phyloP scores from a whole-genome alignment of 2,888 invertebrate genomes.

The Nephrotoma appendiculata region DNA sequence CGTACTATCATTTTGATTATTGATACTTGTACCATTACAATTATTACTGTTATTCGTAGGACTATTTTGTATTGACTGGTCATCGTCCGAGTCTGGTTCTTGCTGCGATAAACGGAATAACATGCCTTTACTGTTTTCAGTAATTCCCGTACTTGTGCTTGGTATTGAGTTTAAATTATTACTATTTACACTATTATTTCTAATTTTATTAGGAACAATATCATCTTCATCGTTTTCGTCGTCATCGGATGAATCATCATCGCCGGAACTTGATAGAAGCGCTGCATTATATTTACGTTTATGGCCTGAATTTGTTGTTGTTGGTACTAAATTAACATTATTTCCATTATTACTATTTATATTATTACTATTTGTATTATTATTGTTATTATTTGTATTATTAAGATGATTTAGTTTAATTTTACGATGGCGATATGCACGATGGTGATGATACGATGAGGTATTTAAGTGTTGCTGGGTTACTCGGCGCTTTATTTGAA shows the following conservation, averaged over 20 bases:
- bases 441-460: conserved; percentile 6
- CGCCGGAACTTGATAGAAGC: neutral
- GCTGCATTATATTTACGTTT: conserved; percentile 2
- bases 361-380: conserved; percentile 1
- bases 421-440: neutral
- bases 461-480: conserved; percentile 6
- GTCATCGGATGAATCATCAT: neutral
- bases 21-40: conserved; percentile 20
- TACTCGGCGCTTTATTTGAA: conserved; percentile 5
- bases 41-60: neutral
- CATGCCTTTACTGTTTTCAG: conserved; percentile 21
- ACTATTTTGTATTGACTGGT: conserved; percentile 28
- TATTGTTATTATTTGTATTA: neutral
- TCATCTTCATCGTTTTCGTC: neutral
- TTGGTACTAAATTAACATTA: neutral
- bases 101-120: conserved; percentile 40
- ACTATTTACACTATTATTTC: neutral
- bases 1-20: neutral
- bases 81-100: conserved; percentile 45
- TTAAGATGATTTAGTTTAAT: neutral
- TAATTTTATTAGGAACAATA: neutral
- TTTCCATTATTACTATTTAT: neutral
- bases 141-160: conserved; percentile 48
- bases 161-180: conserved; percentile 31
- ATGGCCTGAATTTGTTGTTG: neutral